Percentiles rank a stretch among this genome's conserved stretches.
phyloP scores from a whole-genome alignment of 2,888 invertebrate species.

The Ophraella communa region DNA sequence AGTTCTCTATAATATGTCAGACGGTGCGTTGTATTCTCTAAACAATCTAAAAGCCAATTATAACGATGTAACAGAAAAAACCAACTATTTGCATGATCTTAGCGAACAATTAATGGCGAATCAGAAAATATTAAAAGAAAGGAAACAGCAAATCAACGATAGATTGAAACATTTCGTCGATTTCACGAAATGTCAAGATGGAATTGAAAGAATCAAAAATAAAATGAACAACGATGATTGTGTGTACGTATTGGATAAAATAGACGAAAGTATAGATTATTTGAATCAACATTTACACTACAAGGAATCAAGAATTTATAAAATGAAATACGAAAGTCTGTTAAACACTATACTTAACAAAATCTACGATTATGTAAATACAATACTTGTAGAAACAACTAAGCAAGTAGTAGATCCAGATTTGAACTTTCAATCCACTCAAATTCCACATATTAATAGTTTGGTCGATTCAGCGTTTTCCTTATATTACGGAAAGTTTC shows the following conservation, averaged over 20 bases:
- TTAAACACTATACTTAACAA: slow-evolving; percentile 80
- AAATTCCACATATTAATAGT: slow-evolving; percentile 52
- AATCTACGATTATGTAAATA: slow-evolving; percentile 79
- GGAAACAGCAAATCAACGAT: slow-evolving; percentile 80
- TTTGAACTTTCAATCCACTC: slow-evolving; percentile 46
- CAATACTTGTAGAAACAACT: slow-evolving; percentile 79
- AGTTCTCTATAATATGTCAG: slow-evolving; percentile 65
- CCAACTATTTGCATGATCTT: slow-evolving; percentile 87
- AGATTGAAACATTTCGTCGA: slow-evolving; percentile 86
- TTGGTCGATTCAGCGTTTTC: slow-evolving; percentile 74
- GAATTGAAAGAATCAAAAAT: slow-evolving; percentile 45
- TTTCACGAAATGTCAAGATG: slow-evolving; percentile 60
- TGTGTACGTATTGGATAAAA: slow-evolving; percentile 78
- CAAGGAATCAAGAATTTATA: slow-evolving; percentile 84
- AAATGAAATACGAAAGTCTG: slow-evolving; percentile 85
- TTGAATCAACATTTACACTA: slow-evolving; percentile 80
- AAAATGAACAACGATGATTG: slow-evolving; percentile 74
- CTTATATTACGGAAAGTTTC: slow-evolving; percentile 93
- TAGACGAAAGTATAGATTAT: slow-evolving; percentile 87
- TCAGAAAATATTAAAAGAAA: slow-evolving; percentile 81
- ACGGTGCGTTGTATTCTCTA: slow-evolving; percentile 66
- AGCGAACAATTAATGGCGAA: slow-evolving; percentile 92
- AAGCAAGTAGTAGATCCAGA: slow-evolving; percentile 69
- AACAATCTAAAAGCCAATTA: slow-evolving; percentile 78
- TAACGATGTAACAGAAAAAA: slow-evolving; percentile 87